These are phyloP conservation scores for Anoplopoma fimbria DNA, from an alignment of 2,113 vertebrate genomes.

Conservation along the genomic window DNA sequence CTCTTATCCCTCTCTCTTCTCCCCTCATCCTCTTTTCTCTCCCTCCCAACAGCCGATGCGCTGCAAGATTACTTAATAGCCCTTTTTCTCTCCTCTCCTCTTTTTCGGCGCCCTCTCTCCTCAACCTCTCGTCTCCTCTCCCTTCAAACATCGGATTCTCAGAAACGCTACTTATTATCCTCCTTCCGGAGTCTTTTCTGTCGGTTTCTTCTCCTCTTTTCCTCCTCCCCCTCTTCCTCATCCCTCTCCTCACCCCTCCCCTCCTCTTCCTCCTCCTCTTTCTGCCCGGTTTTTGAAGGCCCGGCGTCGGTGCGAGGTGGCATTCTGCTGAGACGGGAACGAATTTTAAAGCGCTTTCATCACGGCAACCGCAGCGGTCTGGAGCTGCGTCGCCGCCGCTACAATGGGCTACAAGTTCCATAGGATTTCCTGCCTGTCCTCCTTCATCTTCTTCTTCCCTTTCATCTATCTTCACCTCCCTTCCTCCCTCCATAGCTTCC, in stretches of 20 bases:
- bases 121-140: constrained; percentile 51
- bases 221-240: constrained; percentile 62
- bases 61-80: constrained; percentile 66
- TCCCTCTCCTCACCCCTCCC: constrained; percentile 59
- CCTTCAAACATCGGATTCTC: constrained; percentile 54
- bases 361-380: constrained; percentile 36
- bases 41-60: constrained; percentile 56
- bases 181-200: constrained; percentile 44
- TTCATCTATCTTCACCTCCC: constrained; percentile 67
- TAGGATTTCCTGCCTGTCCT: constrained; percentile 69
- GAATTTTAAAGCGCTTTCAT: constrained; percentile 67
- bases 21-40: constrained; percentile 55
- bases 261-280: constrained; percentile 64
- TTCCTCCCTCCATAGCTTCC: constrained; percentile 52
- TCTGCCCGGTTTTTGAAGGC: constrained; percentile 44
- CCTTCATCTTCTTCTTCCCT: constrained; percentile 62
- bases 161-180: constrained; percentile 37
- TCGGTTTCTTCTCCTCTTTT: constrained; percentile 47
- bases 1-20: constrained; percentile 56
- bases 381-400: constrained; percentile 15
- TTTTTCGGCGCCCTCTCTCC: constrained; percentile 49
- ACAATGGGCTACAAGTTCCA: constrained; percentile 56
- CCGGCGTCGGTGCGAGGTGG: neutral
- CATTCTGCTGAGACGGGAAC: constrained; percentile 53
- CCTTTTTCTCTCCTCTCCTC: constrained; percentile 60